Evolutionary conservation across 64 coral and sea anemone genomes (phyloP).

Genomic region (Stichodactyla mertensii): DNA sequence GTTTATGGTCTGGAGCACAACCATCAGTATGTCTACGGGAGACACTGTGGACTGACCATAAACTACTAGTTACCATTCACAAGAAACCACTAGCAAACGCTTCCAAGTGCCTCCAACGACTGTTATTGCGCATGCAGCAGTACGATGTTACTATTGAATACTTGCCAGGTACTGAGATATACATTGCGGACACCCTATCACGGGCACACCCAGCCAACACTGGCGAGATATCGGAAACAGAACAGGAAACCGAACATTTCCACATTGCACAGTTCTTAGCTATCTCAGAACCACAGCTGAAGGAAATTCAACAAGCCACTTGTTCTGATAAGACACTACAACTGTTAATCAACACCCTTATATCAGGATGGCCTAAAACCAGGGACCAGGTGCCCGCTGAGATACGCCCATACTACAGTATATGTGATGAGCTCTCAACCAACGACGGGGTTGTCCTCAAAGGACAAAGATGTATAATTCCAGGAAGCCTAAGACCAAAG

Average conservation of each 20-base stretch:
- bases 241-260: conserved; percentile 11
- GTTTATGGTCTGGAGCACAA: conserved; percentile 35
- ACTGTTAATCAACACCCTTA: neutral
- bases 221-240: neutral
- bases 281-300: neutral
- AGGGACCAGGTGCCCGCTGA: neutral
- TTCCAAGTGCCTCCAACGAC: conserved; percentile 25
- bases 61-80: neutral
- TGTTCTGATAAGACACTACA: neutral
- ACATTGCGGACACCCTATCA: conserved; percentile 19
- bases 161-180: conserved; percentile 7
- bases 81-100: conserved; percentile 18
- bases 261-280: neutral
- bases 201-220: neutral
- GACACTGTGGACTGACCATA: conserved; percentile 29
- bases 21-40: conserved; percentile 35
- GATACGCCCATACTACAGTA: conserved; percentile 9
- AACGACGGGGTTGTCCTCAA: conserved; percentile 8
- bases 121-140: conserved; percentile 16
- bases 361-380: conserved; percentile 1
- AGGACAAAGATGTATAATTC: conserved; percentile 13
- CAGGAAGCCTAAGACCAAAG: conserved; percentile 11
- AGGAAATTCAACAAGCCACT: neutral
- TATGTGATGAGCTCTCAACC: neutral
- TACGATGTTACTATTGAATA: conserved; percentile 26